Percentiles rank a stretch among this genome's conserved stretches.
Evolutionary conservation across 2,797 vertebrate species (phyloP).

Genomic region (Pangasius larnaudii): DNA sequence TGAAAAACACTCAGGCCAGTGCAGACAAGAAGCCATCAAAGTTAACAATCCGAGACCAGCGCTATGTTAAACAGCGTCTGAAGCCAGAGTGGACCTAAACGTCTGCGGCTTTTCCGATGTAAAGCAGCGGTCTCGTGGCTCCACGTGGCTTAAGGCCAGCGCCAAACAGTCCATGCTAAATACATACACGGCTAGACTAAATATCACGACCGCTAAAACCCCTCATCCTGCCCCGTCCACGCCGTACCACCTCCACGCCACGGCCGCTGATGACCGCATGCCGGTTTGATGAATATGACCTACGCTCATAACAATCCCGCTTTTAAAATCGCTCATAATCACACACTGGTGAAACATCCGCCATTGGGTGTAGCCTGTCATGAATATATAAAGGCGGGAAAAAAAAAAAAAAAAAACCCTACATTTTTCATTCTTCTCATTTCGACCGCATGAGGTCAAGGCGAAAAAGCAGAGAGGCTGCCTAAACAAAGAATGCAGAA

Average conservation of each 20-base stretch:
- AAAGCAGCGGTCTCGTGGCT: conserved; percentile 72
- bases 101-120: conserved; percentile 71
- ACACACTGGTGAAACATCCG: conserved; percentile 29
- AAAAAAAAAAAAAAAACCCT: conserved; percentile 24
- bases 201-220: conserved; percentile 59
- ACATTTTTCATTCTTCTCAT: conserved; percentile 43
- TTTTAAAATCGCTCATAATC: conserved; percentile 37
- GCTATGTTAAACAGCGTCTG: conserved; percentile 62
- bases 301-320: conserved; percentile 34
- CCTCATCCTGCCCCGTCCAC: conserved; percentile 47
- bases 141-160: conserved; percentile 67
- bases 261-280: conserved; percentile 40
- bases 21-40: conserved; percentile 21
- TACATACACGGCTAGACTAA: conserved; percentile 66
- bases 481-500: conserved; percentile 41
- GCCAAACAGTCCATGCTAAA: conserved; percentile 70
- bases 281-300: conserved; percentile 45
- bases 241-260: conserved; percentile 5
- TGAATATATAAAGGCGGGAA: neutral
- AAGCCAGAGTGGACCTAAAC: conserved; percentile 75
- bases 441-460: conserved; percentile 38
- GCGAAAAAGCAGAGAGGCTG: conserved; percentile 37
- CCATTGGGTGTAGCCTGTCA: conserved; percentile 30
- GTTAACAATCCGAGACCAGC: conserved; percentile 29
- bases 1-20: neutral